Evolutionary conservation across 2,888 invertebrate species (phyloP).

Genomic region (Sphaerophoria taeniata): DNA sequence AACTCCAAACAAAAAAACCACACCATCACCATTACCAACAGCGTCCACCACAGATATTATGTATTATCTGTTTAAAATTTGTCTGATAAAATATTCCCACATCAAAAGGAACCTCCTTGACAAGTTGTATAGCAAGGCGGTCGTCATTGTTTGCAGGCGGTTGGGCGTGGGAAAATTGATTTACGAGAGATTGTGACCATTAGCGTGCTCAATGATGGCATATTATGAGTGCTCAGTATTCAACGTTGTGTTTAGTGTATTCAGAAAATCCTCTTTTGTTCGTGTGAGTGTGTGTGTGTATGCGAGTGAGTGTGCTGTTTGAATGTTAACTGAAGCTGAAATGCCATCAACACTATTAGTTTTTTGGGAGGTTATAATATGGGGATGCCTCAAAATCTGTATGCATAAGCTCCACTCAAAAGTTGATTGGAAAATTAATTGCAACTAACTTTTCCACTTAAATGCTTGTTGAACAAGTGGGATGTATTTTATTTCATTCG

Average conservation of each 20-base stretch:
- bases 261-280: too few species aligned
- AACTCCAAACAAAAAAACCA: neutral
- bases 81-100: slow-evolving; percentile 50
- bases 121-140: too few species aligned
- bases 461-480: slow-evolving; percentile 38
- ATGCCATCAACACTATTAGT: slow-evolving; percentile 40
- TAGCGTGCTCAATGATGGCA: slow-evolving; percentile 3
- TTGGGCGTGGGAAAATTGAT: neutral
- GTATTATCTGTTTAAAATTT: slow-evolving; percentile 44
- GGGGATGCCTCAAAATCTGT: neutral
- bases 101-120: neutral
- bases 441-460: slow-evolving; percentile 57
- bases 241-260: too few species aligned
- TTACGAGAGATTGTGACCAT: slow-evolving; percentile 17
- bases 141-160: neutral
- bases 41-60: neutral
- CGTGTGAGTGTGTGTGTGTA: slow-evolving; percentile 27
- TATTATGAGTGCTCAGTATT: slow-evolving; percentile 40
- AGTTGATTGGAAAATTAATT: slow-evolving; percentile 61
- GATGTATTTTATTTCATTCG: neutral
- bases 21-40: neutral
- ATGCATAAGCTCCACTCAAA: neutral
- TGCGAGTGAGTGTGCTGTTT: neutral
- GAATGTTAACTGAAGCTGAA: slow-evolving; percentile 25
- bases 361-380: neutral